Base-by-base conservation (phyloP, 2,888 invertebrate genomes). In the Dynastes grantii region DNA sequence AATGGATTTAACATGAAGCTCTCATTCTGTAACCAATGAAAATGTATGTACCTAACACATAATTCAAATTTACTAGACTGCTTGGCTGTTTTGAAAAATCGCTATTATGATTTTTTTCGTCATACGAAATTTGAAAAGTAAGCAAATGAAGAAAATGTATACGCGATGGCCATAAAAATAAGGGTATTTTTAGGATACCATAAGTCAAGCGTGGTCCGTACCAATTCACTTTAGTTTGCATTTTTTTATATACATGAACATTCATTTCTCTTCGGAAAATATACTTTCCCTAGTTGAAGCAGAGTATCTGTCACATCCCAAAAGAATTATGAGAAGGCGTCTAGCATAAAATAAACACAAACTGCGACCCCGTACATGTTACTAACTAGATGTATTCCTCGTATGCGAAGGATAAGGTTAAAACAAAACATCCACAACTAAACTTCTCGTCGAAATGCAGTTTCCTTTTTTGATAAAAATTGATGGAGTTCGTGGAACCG, bases 381-480 rank as follows among this genome's bases (percentile, higher is more conserved):
- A 32, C 63, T 63, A 63, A 32, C 63, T 11, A 13, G 29, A 63
- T 63, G 29, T 63, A n/a, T 63, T 63, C 32, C 32, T 29, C 63
- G 55, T 63, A 13, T 5, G 29, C 63, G 29, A 13, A 32, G 27
- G 27, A 9, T 13, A 63, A 63, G 63, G 29, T n/a, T 55, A 55
- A 55, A 55, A 22, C 55, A 27, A 63, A 32, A 63, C 51, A 68
- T 32, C 11, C 68, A 27, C 51, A 29, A 75, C 61, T 75, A 75
- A 75, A 75, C 63, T 75, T 61, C 61, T 75, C 45, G 73, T 49
- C 73, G 61, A 61, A 75, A 61, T 75, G 73, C 73, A 75, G 61
- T 75, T 75, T 63, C 61, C 51, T 49, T 29, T 61, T 61, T 61
- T 75, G 73, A 75, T 75, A 75, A 61, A 61, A 75, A 75, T 75